Percentiles rank a stretch among this genome's conserved stretches.
Conservation (phyloP, 1,140 invertebrate genomes). For the Penaeus japonicus region DNA sequence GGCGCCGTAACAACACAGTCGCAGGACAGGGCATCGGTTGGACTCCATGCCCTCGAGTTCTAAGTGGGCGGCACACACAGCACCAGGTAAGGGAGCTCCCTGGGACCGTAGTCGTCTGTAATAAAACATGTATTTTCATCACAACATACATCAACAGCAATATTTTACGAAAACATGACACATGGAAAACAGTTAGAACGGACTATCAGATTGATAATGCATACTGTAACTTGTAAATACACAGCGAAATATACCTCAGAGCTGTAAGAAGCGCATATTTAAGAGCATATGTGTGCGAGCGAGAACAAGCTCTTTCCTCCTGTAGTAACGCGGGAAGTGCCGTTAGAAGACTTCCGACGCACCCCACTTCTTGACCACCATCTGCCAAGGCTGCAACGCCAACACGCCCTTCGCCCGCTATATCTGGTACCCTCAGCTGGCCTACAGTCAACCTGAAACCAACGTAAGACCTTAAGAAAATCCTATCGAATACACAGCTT, state of each 20-base stretch:
- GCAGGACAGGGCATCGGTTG: conserved; percentile 29
- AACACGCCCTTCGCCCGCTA: conserved; percentile 29
- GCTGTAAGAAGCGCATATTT: conserved; percentile 43
- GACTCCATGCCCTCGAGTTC: neutral
- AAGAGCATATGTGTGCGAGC: conserved; percentile 35
- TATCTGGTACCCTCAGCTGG: conserved; percentile 40
- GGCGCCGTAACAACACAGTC: conserved; percentile 42
- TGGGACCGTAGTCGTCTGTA: conserved; percentile 30
- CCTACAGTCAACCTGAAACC: conserved; percentile 42
- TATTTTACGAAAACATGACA: no score
- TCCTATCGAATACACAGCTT: no score
- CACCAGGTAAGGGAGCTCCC: neutral
- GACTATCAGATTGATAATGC: neutral
- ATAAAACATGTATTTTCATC: neutral
- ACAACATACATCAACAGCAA: no score
- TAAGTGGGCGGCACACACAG: conserved; percentile 47
- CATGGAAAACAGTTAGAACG: no score
- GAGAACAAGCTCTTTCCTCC: conserved; percentile 38
- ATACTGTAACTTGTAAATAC: neutral
- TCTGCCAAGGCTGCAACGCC: conserved; percentile 42
- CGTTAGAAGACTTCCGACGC: conserved; percentile 24
- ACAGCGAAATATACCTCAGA: conserved; percentile 14
- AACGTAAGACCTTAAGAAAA: no score
- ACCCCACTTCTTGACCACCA: conserved; percentile 36
- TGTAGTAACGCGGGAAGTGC: conserved; percentile 28